phyloP scores from a whole-genome alignment of 2,888 invertebrate genomes.

The Drosophila histrio region DNA sequence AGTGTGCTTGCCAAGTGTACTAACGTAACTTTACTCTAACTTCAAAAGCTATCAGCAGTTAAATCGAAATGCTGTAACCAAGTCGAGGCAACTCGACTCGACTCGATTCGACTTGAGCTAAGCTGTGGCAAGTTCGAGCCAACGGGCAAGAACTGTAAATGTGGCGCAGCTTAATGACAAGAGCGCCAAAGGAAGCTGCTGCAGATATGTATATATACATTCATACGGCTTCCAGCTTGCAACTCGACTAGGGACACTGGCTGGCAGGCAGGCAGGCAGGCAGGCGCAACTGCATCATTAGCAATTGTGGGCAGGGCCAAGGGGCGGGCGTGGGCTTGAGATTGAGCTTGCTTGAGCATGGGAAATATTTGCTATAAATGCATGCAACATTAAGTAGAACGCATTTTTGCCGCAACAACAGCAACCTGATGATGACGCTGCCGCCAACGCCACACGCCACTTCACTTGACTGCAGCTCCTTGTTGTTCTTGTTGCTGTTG shows the following conservation, averaged over 20 bases:
- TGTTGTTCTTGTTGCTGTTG: slow-evolving; percentile 32
- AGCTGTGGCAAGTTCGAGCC: slow-evolving; percentile 39
- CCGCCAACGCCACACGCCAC: slow-evolving; percentile 70
- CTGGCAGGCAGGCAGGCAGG: no score
- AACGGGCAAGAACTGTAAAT: slow-evolving; percentile 76
- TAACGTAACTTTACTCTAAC: slow-evolving; percentile 73
- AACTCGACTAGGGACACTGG: slow-evolving; percentile 1
- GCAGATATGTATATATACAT: slow-evolving; percentile 16
- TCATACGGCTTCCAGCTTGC: slow-evolving; percentile 14
- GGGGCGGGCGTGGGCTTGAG: slow-evolving; percentile 46
- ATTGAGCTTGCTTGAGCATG: slow-evolving; percentile 54
- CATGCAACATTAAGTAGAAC: slow-evolving; percentile 79
- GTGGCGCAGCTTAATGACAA: slow-evolving; percentile 75
- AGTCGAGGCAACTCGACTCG: slow-evolving; percentile 1
- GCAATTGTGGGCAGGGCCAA: slow-evolving; percentile 66
- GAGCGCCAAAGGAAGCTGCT: slow-evolving; percentile 58
- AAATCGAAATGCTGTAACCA: slow-evolving; percentile 70
- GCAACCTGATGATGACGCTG: slow-evolving; percentile 40
- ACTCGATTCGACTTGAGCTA: background rate
- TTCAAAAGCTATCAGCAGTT: slow-evolving; percentile 77
- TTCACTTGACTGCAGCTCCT: slow-evolving; percentile 71
- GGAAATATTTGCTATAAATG: slow-evolving; percentile 78
- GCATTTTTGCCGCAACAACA: slow-evolving; percentile 62
- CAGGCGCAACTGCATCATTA: slow-evolving; percentile 59
- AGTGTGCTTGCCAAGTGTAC: slow-evolving; percentile 75